These are phyloP conservation scores for Hystrix cristata DNA, from an alignment of 2,113 vertebrate genomes.

Conservation along the genomic window DNA sequence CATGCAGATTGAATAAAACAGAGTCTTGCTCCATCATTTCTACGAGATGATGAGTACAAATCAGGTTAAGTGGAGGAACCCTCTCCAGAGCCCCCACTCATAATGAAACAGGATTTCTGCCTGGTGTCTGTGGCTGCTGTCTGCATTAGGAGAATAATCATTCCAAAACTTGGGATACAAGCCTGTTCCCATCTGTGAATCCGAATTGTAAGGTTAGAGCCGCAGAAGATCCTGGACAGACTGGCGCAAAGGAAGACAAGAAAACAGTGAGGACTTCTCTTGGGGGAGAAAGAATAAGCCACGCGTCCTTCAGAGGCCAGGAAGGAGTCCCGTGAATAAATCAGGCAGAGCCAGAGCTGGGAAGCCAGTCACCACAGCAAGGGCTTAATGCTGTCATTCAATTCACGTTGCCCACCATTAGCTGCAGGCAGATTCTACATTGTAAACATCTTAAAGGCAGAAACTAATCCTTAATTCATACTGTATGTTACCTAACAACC, in stretches of 20 bases:
- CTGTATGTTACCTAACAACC: background rate
- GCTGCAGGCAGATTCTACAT: background rate
- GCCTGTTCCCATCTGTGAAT: background rate
- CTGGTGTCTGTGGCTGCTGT: background rate
- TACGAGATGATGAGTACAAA: conserved; percentile 7
- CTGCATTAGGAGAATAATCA: background rate
- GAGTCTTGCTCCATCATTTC: background rate
- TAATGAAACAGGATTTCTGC: background rate
- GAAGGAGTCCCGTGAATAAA: background rate
- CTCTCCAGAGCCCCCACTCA: background rate
- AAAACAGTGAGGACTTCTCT: background rate
- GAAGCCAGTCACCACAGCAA: background rate
- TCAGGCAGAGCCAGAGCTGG: background rate
- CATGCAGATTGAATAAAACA: conserved; percentile 59
- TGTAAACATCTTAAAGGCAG: background rate
- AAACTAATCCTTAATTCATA: background rate
- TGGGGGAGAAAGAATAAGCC: background rate
- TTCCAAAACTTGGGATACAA: background rate
- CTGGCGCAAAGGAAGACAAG: background rate
- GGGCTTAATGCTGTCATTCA: background rate
- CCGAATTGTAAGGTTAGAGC: background rate
- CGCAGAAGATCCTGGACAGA: background rate
- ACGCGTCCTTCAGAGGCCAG: rapidly evolving
- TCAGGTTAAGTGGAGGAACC: conserved; percentile 29
- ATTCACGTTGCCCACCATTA: background rate